These are phyloP conservation scores for Sycobia sp. DNA, from an alignment of 1,140 invertebrate species.

Conservation along the genomic window DNA sequence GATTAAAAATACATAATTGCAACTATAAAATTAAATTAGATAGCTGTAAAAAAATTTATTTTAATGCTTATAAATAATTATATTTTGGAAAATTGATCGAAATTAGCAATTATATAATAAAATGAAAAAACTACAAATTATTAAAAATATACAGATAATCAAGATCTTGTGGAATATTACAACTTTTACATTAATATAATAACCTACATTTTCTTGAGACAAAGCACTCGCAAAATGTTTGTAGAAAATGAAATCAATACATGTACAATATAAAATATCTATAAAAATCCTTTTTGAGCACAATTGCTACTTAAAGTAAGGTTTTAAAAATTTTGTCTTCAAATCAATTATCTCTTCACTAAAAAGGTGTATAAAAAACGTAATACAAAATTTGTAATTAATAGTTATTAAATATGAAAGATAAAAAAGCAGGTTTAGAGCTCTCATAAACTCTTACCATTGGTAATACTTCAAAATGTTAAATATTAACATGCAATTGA, in stretches of 20 bases:
- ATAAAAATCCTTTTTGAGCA: constrained; percentile 5
- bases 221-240: constrained; percentile 18
- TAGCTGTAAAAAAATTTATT: too few species aligned
- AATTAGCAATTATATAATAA: too few species aligned
- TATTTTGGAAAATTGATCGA: too few species aligned
- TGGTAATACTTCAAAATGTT: constrained; percentile 19
- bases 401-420: constrained; percentile 25
- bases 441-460: constrained; percentile 6
- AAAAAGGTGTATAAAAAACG: constrained; percentile 21
- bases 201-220: constrained; percentile 10
- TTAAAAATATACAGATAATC: constrained; percentile 21
- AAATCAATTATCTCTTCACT: constrained; percentile 9
- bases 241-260: constrained; percentile 4
- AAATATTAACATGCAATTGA: constrained; percentile 23
- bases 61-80: too few species aligned
- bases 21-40: too few species aligned
- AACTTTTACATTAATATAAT: constrained; percentile 24
- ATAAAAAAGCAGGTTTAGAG: constrained; percentile 5
- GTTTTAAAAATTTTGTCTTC: constrained; percentile 14
- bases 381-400: constrained; percentile 3
- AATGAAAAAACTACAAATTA: not conserved
- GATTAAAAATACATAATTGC: too few species aligned
- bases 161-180: constrained; percentile 23
- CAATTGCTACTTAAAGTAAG: not conserved
- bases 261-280: constrained; percentile 6